A percentile compares a stretch with the other conserved stretches of the same genome.
Evolutionary conservation across 2,113 vertebrate species (phyloP).

Genomic region (Pangasianodon gigas): DNA sequence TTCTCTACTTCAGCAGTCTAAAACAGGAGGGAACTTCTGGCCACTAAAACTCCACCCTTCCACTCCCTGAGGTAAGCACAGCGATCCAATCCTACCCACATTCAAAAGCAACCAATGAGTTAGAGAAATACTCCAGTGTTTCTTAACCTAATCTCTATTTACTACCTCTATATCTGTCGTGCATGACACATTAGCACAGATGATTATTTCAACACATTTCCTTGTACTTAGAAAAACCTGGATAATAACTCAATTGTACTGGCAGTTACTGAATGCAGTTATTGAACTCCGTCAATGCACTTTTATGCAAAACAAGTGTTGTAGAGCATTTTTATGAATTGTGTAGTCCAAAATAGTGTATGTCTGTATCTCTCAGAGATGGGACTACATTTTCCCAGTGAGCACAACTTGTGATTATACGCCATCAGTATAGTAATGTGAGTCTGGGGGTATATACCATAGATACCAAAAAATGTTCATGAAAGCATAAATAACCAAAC

Average conservation of each 20-base stretch:
- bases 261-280: not conserved
- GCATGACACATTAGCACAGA: not conserved
- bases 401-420: no score
- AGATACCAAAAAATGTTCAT: not conserved
- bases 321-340: not conserved
- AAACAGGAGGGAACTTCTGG: not conserved
- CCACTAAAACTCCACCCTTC: not conserved
- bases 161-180: not conserved
- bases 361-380: not conserved
- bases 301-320: not conserved
- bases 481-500: not conserved
- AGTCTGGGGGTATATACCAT: not conserved
- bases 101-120: constrained; percentile 4
- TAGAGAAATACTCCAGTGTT: constrained; percentile 20
- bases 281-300: not conserved
- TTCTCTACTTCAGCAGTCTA: not conserved
- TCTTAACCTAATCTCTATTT: not conserved
- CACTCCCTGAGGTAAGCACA: constrained; percentile 4
- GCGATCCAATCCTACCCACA: not conserved
- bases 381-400: no score
- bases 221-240: not conserved
- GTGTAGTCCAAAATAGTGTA: not conserved
- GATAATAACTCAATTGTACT: not conserved
- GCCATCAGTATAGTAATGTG: not conserved
- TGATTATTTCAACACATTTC: not conserved